Evolutionary conservation across 2,113 vertebrate genomes (phyloP).

Genomic region (Cacatua alba): DNA sequence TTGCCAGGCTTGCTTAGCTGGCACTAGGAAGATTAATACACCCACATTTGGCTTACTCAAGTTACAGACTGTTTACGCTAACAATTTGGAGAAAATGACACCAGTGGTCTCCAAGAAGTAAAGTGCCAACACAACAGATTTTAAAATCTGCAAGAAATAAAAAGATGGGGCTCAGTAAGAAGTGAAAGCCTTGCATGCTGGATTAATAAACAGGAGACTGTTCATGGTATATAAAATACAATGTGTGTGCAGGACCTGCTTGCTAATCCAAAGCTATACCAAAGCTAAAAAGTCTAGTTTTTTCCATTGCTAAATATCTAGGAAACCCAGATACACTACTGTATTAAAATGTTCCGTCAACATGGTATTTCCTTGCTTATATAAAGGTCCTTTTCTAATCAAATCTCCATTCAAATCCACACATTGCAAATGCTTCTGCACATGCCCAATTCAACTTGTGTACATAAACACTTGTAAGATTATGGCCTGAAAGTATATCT

Average conservation of each 20-base stretch:
- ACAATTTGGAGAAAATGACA: conserved; percentile 71
- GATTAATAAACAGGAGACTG: conserved; percentile 38
- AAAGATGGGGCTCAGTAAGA: conserved; percentile 15
- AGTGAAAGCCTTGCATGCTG: conserved; percentile 44
- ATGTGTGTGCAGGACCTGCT: background rate
- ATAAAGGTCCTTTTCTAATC: background rate
- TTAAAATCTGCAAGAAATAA: conserved; percentile 49
- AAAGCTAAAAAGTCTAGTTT: background rate
- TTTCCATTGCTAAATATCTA: conserved; percentile 12
- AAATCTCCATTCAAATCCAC: background rate
- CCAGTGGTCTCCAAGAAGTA: conserved; percentile 63
- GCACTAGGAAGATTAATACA: conserved; percentile 64
- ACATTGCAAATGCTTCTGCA: background rate
- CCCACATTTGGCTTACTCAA: conserved; percentile 65
- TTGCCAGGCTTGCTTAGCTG: conserved; percentile 64
- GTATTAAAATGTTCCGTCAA: conserved; percentile 19
- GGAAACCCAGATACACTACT: background rate
- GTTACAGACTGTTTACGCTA: conserved; percentile 68
- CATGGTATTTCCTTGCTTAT: background rate
- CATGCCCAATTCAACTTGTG: background rate
- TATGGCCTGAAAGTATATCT: background rate
- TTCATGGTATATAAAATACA: conserved; percentile 32
- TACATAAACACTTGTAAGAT: background rate
- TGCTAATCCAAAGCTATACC: conserved; percentile 16
- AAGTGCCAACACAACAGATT: conserved; percentile 68